Evolutionary conservation across 2,797 vertebrate species (phyloP), one percentile per base, ranked within the genome.

Genomic region (Cyclura pinguis): DNA sequence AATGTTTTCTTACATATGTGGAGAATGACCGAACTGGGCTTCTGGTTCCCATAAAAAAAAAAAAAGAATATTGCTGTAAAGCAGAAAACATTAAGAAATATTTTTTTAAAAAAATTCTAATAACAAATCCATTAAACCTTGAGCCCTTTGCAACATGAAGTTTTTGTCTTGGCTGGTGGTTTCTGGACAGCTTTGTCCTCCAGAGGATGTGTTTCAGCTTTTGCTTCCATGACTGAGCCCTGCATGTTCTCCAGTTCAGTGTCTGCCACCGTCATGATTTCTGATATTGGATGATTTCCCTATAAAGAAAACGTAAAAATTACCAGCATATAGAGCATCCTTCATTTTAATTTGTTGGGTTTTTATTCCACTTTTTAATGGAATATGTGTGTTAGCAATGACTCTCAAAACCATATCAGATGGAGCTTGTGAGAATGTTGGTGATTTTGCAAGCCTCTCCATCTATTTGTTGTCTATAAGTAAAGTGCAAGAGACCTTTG

Each of bases 61-160:
- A n/a, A 18, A 47, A 55, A 7, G 35, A 52, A 55, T 5, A 47
- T 9, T 20, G 38, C n/a, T 13, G 20, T 29, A 76, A 50, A 64
- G 55, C 6, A 35, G 38, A 74, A 59, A 73, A 52, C 2, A 32
- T 76, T 69, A 59, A 32, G 50, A 18, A 38, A 59, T 77, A 4
- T 52, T 42, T 69, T 32, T 38, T 24, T 69, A 6, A 14, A 42
- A n/a, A 55, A 74, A 77, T 3, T 64, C 5, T 6, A 91, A 80
- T 84, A 88, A 64, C 47, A 85, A 85, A 92, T 5, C 16, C 7
- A 82, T 12, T 92, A 93, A 76, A 97, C 97, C 97, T 97, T 97
- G 92, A 97, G 90, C 87, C 95, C 94, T 77, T 69, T 55, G 73
- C 85, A 92, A 80, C 80, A 84, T 12, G 91, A 89, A 12, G 38